Percentiles rank a stretch among this genome's conserved stretches.
Conservation (phyloP, 2,797 vertebrate species). For the Crocidura indochinensis region DNA sequence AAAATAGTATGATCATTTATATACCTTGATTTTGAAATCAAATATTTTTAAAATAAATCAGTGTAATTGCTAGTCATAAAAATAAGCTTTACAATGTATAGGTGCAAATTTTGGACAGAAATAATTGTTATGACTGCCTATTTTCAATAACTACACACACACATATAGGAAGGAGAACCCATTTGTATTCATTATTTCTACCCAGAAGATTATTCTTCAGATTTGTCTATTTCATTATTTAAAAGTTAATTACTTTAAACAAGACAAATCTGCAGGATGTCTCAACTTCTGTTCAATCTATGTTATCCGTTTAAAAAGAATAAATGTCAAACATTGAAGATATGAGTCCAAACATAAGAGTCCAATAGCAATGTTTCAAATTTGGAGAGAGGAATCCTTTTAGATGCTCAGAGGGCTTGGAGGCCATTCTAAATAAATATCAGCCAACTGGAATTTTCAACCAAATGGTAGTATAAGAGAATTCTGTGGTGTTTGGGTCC, state of each 20-base stretch:
- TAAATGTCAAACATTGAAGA: background rate
- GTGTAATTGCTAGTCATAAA: constrained; percentile 17
- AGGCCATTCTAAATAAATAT: too few species aligned
- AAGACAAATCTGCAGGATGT: background rate
- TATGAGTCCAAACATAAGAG: background rate
- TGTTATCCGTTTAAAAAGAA: background rate
- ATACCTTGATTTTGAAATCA: constrained; percentile 37
- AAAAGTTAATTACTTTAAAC: background rate
- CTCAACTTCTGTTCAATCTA: background rate
- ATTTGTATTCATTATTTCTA: background rate
- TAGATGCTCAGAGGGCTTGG: too few species aligned
- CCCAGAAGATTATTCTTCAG: background rate
- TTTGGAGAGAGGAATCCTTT: too few species aligned
- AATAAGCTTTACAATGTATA: background rate
- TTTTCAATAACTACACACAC: background rate
- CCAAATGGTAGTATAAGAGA: too few species aligned
- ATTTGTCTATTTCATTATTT: background rate
- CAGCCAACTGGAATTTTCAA: too few species aligned
- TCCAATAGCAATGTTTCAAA: background rate
- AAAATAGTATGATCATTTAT: constrained; percentile 63
- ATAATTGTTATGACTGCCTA: background rate
- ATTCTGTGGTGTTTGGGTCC: too few species aligned
- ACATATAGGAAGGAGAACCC: background rate
- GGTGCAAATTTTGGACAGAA: background rate
- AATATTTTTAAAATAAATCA: constrained; percentile 59